These are phyloP conservation scores for Cristatella mucedo DNA, from an alignment of 2,888 invertebrate species.

Conservation along the genomic window DNA sequence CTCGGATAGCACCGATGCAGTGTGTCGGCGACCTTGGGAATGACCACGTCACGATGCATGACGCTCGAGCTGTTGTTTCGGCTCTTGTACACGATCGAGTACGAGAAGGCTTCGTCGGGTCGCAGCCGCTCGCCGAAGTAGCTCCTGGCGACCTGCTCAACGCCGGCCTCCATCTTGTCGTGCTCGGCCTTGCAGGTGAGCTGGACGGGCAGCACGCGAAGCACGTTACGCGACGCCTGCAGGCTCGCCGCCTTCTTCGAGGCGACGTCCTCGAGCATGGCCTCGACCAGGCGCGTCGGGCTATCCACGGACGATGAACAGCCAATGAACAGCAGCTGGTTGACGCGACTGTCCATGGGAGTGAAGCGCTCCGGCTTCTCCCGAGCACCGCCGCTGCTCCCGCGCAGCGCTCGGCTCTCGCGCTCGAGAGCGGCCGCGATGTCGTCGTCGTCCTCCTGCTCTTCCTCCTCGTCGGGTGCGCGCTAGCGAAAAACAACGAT, in stretches of 20 bases:
- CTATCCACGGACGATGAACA: slow-evolving; percentile 1
- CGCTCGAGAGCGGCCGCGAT: no score
- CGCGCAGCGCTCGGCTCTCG: no score
- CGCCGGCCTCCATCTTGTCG: slow-evolving; percentile 55
- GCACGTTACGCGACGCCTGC: slow-evolving; percentile 58
- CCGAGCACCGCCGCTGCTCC: no score
- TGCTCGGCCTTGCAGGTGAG: slow-evolving; percentile 57
- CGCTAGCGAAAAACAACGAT: no score
- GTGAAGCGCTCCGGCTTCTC: no score
- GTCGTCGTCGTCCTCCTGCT: no score
- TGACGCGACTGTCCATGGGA: no score
- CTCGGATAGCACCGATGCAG: no score
- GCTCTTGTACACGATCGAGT: slow-evolving; percentile 22
- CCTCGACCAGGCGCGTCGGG: slow-evolving; percentile 52
- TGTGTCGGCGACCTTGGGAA: slow-evolving; percentile 45
- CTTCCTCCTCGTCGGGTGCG: no score
- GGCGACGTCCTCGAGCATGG: slow-evolving; percentile 57
- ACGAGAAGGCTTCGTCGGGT: no score
- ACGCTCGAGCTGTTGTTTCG: slow-evolving; percentile 26
- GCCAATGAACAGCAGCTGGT: no score
- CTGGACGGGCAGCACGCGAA: slow-evolving; percentile 66
- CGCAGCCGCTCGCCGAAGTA: slow-evolving; percentile 45
- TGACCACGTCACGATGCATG: slow-evolving; percentile 48
- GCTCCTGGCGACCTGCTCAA: slow-evolving; percentile 51
- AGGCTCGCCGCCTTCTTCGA: slow-evolving; percentile 49